These are phyloP conservation scores for Esox niger DNA, from an alignment of 2,113 vertebrate genomes.

Conservation along the genomic window DNA sequence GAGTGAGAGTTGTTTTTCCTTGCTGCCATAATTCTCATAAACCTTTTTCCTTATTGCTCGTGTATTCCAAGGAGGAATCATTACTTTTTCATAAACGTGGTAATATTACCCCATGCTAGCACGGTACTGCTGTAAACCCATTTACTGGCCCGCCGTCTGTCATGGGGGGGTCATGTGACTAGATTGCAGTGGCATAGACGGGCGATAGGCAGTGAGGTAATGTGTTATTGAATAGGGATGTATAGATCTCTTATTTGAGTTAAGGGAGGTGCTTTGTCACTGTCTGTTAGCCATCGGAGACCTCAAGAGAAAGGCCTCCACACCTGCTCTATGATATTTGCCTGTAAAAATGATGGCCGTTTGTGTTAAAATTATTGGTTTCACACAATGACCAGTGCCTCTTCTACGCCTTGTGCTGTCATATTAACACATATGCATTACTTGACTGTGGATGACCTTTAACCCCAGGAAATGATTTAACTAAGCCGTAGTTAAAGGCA, in stretches of 20 bases:
- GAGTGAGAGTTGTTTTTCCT: slow-evolving; percentile 30
- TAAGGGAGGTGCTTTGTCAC: slow-evolving; percentile 45
- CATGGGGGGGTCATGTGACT: slow-evolving; percentile 53
- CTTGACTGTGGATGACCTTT: slow-evolving; percentile 36
- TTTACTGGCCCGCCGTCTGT: slow-evolving; percentile 61
- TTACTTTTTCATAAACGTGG: slow-evolving; percentile 76
- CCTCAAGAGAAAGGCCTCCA: slow-evolving; percentile 58
- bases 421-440: slow-evolving; percentile 54
- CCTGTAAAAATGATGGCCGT: slow-evolving; percentile 34
- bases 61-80: slow-evolving; percentile 70
- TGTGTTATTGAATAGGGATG: slow-evolving; percentile 59
- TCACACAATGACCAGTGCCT: slow-evolving; percentile 25
- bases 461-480: slow-evolving; percentile 49
- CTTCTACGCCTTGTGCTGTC: slow-evolving; percentile 15
- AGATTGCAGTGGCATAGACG: slow-evolving; percentile 39
- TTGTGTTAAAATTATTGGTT: slow-evolving; percentile 39
- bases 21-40: slow-evolving; percentile 63
- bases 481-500: slow-evolving; percentile 41
- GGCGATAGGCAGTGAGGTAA: slow-evolving; percentile 33
- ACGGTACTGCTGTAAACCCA: slow-evolving; percentile 51
- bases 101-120: slow-evolving; percentile 69
- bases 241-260: slow-evolving; percentile 52
- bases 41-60: slow-evolving; percentile 54
- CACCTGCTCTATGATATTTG: neutral
- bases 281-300: slow-evolving; percentile 46